Percentiles rank a stretch among this genome's conserved stretches.
Evolutionary conservation across 2,113 vertebrate species (phyloP).

Genomic region (Stomatorhinus ivindoensis): DNA sequence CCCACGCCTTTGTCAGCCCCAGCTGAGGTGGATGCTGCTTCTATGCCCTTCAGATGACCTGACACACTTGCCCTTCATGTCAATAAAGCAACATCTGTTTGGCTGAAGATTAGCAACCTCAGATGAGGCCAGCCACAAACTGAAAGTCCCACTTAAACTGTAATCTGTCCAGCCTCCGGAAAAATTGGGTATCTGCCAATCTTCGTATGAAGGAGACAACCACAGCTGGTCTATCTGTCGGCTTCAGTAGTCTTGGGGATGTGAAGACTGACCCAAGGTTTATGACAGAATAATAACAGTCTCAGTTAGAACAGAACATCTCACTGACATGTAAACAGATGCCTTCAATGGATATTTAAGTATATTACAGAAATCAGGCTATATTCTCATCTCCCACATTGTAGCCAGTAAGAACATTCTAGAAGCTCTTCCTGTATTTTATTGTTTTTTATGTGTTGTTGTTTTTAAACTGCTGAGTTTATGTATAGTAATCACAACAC

Average conservation of each 20-base stretch:
- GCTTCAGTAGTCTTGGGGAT: background rate
- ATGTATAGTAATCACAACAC: background rate
- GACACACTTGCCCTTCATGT: background rate
- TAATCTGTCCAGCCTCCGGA: background rate
- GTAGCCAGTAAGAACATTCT: background rate
- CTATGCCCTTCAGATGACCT: background rate
- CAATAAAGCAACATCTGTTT: background rate
- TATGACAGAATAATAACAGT: background rate
- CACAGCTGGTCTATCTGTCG: slow-evolving; percentile 39
- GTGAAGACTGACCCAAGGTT: background rate
- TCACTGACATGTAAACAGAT: background rate
- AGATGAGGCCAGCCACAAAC: background rate
- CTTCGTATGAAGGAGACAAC: slow-evolving; percentile 35
- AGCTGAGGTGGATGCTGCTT: slow-evolving; percentile 13
- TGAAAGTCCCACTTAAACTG: background rate
- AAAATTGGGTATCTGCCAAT: slow-evolving; percentile 31
- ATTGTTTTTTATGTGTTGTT: background rate
- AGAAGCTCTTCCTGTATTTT: background rate
- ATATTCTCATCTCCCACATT: background rate
- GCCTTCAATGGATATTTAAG: background rate
- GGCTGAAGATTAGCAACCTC: background rate
- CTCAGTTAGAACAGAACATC: background rate
- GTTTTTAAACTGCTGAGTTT: background rate
- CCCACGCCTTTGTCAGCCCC: slow-evolving; percentile 52
- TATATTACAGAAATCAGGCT: background rate